Conservation (phyloP, 64 coral and sea anemone genomes). For the Dendronephthya gigantea region DNA sequence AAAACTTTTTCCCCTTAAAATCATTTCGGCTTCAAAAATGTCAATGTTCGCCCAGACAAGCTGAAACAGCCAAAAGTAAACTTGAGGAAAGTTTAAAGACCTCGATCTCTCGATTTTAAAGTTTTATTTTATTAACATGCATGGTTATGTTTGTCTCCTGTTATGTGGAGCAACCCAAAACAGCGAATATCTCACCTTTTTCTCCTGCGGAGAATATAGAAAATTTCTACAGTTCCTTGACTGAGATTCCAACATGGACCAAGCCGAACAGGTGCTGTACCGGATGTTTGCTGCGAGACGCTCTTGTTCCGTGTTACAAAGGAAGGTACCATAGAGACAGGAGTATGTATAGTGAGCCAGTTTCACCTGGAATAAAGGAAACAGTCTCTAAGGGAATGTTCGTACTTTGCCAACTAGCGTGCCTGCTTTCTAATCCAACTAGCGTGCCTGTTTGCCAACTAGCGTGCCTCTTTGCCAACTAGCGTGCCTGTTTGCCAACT, state of each 20-base stretch:
- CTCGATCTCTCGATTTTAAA: no score
- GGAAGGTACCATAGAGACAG: slow-evolving; percentile 89
- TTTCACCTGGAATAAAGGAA: slow-evolving; percentile 48
- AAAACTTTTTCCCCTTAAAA: no score
- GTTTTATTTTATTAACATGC: not conserved
- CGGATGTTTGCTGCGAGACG: slow-evolving; percentile 39
- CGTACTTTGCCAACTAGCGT: no score
- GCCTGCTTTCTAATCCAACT: no score
- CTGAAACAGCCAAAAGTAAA: no score
- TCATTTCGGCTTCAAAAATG: no score
- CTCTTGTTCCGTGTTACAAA: slow-evolving; percentile 79
- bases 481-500: no score
- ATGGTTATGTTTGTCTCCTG: not conserved
- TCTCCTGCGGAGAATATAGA: slow-evolving; percentile 48
- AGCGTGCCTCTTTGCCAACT: no score
- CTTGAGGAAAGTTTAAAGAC: no score
- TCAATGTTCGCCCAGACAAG: no score
- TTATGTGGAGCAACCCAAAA: not conserved
- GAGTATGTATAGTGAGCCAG: slow-evolving; percentile 80
- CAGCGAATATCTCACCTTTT: slow-evolving; percentile 29
- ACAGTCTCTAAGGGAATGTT: no score
- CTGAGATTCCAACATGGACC: slow-evolving; percentile 61
- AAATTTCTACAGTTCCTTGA: slow-evolving; percentile 65
- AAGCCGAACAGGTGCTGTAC: slow-evolving; percentile 60
- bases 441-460: no score